Evolutionary conservation across 2,888 invertebrate genomes (phyloP), one percentile per base, ranked within the genome.

Genomic region (Amiota communis): DNA sequence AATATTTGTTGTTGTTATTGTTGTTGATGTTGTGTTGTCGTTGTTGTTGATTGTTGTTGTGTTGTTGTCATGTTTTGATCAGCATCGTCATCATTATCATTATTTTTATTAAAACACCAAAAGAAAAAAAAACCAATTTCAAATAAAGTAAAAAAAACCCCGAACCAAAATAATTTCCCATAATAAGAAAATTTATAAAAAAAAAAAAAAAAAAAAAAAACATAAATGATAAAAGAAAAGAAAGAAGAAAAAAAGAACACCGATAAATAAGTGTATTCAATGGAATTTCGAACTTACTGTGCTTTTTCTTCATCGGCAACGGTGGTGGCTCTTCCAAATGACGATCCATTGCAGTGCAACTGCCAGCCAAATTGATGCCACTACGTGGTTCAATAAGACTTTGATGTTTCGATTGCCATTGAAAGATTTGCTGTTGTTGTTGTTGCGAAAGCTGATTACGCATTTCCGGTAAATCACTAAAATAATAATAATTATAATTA

Each of bases 261-360:
- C 76, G 78, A 81, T 84, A 80, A 86, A 81, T 84, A 85, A 84
- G 72, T 80, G 81, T 79, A 78, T 79, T 74, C 75, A 74, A 72
- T 74, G 72, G 72, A 73, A 75, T 71, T 75, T 75, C 74, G 86
- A 90, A 95, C 97, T 96, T 93, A 97, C 97, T 97, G 92, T 98
- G 96, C 90, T 95, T 95, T 91, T 97, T 97, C 91, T 98, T 98
- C 64, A 95, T 94, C 59, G 98, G 98, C 79, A 98, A 91, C 69
- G 98, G 98, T 76, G 98, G 98, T 77, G 97, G 96, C 87, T 93
- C 91, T 81, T 93, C 93, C 81, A 93, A 92, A 77, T 88, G 91
- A 0, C 86, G 81, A 61, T 87, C 88, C 15, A 72, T 67, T 17
- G 72, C 59, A 13, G n/a, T 59, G 15, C 78, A 76, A 72, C 88